Conservation (phyloP, 2,113 vertebrate species). For the Podilymbus podiceps region DNA sequence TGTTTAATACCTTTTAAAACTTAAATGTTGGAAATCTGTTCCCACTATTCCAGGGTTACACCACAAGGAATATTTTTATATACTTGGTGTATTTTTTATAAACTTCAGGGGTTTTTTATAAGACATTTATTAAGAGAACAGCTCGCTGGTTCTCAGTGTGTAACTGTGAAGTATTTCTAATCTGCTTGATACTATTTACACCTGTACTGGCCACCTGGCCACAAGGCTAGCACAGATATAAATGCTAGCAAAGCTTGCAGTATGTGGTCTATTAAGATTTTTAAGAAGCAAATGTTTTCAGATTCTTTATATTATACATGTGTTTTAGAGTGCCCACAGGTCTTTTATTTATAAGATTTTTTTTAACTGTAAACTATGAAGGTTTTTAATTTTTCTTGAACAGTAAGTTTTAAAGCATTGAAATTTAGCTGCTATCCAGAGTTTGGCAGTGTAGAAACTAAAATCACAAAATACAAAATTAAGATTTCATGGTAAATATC, state of each 20-base stretch:
- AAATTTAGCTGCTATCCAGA: neutral
- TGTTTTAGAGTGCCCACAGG: neutral
- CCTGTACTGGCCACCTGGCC: too few species aligned
- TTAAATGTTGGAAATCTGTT: neutral
- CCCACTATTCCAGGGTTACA: neutral
- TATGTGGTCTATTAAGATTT: neutral
- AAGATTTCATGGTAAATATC: constrained; percentile 9
- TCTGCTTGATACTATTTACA: neutral
- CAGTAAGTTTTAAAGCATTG: constrained; percentile 11
- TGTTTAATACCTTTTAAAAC: neutral
- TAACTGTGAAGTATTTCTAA: neutral
- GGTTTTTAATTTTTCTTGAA: constrained; percentile 9
- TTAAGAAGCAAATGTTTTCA: neutral
- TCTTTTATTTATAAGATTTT: constrained; percentile 37
- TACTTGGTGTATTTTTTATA: neutral
- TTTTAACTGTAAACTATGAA: neutral
- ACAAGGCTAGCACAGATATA: neutral
- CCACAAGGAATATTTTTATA: neutral
- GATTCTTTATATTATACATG: neutral
- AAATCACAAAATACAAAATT: neutral
- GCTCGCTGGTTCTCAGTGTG: neutral
- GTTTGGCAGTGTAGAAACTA: constrained; percentile 3
- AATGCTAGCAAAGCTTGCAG: neutral
- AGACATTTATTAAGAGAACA: neutral
- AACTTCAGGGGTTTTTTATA: neutral